A percentile compares a stretch with the other conserved stretches of the same genome.
Conservation (phyloP, 2,888 invertebrate species). For the Aquatica leii region DNA sequence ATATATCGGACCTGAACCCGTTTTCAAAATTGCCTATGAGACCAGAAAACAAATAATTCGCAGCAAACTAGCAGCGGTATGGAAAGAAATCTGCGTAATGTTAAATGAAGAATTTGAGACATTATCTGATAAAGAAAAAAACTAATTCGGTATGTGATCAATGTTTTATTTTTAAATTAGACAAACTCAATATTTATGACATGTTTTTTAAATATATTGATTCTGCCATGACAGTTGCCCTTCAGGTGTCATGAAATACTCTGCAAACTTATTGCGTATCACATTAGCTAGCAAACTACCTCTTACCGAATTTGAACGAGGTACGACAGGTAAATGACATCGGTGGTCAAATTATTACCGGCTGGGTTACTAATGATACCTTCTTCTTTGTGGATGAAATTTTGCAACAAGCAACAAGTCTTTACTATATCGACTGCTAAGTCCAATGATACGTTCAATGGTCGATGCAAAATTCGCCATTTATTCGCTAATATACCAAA, state of each 20-base stretch:
- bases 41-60: too few species aligned
- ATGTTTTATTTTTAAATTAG: background rate
- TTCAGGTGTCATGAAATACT: conserved; percentile 9
- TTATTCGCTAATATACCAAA: conserved; percentile 18
- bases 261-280: background rate
- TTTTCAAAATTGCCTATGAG: too few species aligned
- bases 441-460: background rate
- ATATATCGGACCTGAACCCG: too few species aligned
- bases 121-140: conserved; percentile 4
- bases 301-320: background rate
- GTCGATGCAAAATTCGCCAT: conserved; percentile 13
- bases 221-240: background rate
- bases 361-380: background rate
- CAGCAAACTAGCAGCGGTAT: background rate
- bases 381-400: conserved; percentile 1
- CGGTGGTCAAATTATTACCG: background rate
- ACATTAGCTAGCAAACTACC: background rate
- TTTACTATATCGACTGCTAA: conserved; percentile 15
- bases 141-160: background rate
- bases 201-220: conserved; percentile 6
- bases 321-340: background rate
- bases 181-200: background rate
- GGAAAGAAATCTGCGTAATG: background rate
- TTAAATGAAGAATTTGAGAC: conserved; percentile 2
- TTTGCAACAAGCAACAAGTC: conserved; percentile 15